These are phyloP conservation scores for Galago senegalensis DNA, from an alignment of 2,797 vertebrate genomes.

Conservation along the genomic window DNA sequence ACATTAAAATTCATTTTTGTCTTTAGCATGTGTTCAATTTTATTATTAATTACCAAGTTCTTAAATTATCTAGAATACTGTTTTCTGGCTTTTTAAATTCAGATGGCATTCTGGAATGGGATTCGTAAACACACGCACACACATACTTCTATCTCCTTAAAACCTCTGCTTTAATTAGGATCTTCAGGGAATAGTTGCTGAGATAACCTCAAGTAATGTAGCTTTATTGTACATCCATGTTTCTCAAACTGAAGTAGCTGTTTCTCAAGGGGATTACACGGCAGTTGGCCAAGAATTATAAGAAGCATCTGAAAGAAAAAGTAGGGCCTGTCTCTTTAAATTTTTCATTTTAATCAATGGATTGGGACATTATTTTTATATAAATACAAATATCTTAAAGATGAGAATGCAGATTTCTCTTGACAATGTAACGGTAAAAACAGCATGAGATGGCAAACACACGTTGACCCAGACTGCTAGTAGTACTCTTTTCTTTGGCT, in stretches of 20 bases:
- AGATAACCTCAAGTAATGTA: neutral
- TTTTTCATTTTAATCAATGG: conserved; percentile 58
- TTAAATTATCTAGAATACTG: conserved; percentile 28
- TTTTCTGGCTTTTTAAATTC: conserved; percentile 39
- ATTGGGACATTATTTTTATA: conserved; percentile 38
- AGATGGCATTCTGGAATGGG: neutral
- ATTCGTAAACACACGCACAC: neutral
- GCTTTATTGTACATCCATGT: conserved; percentile 4
- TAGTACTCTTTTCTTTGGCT: neutral
- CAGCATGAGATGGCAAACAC: conserved; percentile 45
- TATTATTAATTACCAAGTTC: neutral
- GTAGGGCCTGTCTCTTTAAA: neutral
- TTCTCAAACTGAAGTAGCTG: conserved; percentile 13
- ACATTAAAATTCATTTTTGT: conserved; percentile 22
- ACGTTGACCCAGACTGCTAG: neutral
- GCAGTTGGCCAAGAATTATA: neutral
- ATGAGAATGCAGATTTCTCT: conserved; percentile 66
- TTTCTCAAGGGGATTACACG: neutral
- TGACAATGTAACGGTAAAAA: conserved; percentile 75
- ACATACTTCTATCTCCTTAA: neutral
- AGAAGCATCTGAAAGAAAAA: neutral
- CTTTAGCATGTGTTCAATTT: conserved; percentile 10
- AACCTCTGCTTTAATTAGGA: neutral
- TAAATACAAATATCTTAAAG: conserved; percentile 41
- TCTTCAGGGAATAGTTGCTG: neutral